Percentiles rank a stretch among this genome's conserved stretches.
These are phyloP conservation scores for Oegoconia quadripuncta DNA, from an alignment of 2,888 invertebrate species.

Conservation along the genomic window DNA sequence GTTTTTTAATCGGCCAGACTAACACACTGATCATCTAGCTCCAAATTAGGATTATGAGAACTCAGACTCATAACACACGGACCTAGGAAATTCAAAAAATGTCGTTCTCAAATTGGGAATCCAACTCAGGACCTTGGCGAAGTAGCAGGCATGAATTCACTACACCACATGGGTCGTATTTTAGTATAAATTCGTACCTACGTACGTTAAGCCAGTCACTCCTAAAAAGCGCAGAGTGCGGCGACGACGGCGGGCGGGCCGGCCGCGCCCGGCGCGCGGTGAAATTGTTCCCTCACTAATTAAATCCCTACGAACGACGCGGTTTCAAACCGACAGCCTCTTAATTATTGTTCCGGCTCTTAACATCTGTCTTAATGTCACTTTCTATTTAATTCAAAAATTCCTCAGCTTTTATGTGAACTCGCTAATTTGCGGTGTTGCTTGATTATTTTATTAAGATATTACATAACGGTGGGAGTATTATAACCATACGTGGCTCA, in stretches of 20 bases:
- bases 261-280: constrained; percentile 23
- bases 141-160: neutral
- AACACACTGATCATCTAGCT: too few relatives aligned
- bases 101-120: too few relatives aligned
- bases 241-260: neutral
- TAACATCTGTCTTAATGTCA: constrained; percentile 77
- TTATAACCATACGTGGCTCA: too few relatives aligned
- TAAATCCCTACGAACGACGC: constrained; percentile 68
- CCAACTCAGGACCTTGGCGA: too few relatives aligned
- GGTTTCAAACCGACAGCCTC: constrained; percentile 74
- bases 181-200: neutral
- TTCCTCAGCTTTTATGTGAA: constrained; percentile 51
- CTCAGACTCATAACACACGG: too few relatives aligned
- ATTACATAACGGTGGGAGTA: too few relatives aligned
- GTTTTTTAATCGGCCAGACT: too few relatives aligned
- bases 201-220: too few relatives aligned
- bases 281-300: constrained; percentile 70
- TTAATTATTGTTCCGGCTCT: constrained; percentile 76
- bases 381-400: constrained; percentile 67
- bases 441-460: too few relatives aligned
- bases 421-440: constrained; percentile 54
- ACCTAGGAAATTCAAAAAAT: too few relatives aligned
- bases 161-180: neutral
- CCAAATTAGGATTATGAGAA: too few relatives aligned
- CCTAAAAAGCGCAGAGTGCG: neutral